These are phyloP conservation scores for Drosophila yakuba DNA, from an alignment of 1,140 invertebrate species.

Conservation along the genomic window DNA sequence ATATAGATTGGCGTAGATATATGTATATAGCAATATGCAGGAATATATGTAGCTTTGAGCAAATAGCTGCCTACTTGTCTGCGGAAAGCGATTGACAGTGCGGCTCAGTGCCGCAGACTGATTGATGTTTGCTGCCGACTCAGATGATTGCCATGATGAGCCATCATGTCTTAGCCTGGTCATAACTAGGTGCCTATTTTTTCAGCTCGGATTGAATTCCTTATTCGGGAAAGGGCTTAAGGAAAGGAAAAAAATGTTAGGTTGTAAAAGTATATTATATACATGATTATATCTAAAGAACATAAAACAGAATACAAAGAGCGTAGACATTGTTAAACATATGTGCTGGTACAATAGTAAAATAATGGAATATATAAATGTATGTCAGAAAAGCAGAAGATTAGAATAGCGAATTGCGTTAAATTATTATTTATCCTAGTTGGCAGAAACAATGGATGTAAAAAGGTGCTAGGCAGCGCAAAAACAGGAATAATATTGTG, in stretches of 20 bases:
- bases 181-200: conserved; percentile 20
- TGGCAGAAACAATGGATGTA: neutral
- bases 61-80: conserved; percentile 21
- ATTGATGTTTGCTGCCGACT: conserved; percentile 52
- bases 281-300: no score
- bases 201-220: no score
- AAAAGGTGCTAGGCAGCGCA: neutral
- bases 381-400: no score
- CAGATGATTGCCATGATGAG: conserved; percentile 38
- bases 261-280: no score
- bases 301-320: no score
- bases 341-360: no score
- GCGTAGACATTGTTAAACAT: no score
- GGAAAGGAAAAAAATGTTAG: neutral
- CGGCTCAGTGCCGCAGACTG: conserved; percentile 27
- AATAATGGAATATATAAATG: no score
- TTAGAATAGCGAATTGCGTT: neutral
- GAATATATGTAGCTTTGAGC: conserved; percentile 5
- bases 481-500: conserved; percentile 57
- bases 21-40: neutral
- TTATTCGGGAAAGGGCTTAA: neutral
- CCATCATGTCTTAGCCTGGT: conserved; percentile 26
- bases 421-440: neutral
- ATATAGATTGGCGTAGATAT: neutral
- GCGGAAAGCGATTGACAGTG: conserved; percentile 25